These are phyloP conservation scores for Trachelus troglodyta DNA, from an alignment of 2,888 invertebrate species.

Conservation along the genomic window DNA sequence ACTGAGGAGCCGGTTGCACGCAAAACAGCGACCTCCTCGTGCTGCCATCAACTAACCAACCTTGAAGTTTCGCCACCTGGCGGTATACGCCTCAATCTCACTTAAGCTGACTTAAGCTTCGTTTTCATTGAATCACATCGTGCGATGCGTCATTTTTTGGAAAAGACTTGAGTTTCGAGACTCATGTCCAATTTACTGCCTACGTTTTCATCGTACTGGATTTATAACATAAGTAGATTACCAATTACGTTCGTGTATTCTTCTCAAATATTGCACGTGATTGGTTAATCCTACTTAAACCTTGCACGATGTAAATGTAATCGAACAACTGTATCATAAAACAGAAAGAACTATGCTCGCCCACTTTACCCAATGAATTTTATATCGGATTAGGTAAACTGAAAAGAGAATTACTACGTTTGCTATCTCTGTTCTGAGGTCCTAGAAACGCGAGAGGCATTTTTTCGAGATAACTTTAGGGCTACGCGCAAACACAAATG, in stretches of 20 bases:
- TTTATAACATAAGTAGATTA: too few relatives aligned
- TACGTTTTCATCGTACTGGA: too few relatives aligned
- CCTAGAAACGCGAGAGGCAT: neutral
- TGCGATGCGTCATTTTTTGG: neutral
- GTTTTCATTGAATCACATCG: neutral
- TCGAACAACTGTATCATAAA: neutral
- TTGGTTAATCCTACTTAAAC: neutral
- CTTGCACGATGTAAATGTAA: neutral
- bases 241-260: too few relatives aligned
- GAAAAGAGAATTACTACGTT: neutral
- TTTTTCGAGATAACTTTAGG: neutral
- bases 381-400: neutral
- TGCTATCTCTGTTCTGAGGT: neutral
- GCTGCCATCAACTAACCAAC: neutral
- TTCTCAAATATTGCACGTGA: too few relatives aligned
- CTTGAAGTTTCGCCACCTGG: neutral
- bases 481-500: too few relatives aligned
- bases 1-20: slow-evolving; percentile 40
- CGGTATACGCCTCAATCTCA: neutral
- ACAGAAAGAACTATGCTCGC: neutral
- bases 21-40: slow-evolving; percentile 17
- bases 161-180: neutral
- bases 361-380: neutral
- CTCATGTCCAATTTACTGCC: neutral
- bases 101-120: neutral